These are phyloP conservation scores for Liasis olivaceus DNA, from an alignment of 2,797 vertebrate species.

Conservation along the genomic window DNA sequence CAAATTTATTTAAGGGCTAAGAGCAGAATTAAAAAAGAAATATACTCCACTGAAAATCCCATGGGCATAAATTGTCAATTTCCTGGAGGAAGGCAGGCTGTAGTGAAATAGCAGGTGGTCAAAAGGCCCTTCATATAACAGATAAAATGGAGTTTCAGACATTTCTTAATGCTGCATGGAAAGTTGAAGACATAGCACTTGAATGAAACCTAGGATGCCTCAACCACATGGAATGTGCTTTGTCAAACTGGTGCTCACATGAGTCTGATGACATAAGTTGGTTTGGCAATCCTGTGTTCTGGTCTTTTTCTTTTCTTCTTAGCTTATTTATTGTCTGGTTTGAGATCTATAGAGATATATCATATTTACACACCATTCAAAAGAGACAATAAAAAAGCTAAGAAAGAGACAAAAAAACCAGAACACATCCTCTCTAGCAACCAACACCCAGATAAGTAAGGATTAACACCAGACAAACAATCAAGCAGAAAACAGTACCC, in stretches of 20 bases:
- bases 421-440: no score
- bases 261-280: background rate
- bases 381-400: no score
- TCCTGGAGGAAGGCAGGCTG: background rate
- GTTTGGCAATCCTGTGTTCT: background rate
- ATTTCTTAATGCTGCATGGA: background rate
- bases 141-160: background rate
- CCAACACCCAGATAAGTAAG: no score
- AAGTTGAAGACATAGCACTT: background rate
- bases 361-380: no score
- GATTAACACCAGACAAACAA: no score
- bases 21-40: background rate
- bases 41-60: background rate
- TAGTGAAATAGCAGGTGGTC: background rate
- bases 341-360: no score
- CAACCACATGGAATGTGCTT: background rate
- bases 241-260: background rate
- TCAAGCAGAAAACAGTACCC: no score
- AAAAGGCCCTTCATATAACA: background rate
- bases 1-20: background rate
- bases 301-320: no score
- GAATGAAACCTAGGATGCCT: background rate
- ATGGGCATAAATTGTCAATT: background rate
- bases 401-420: no score
- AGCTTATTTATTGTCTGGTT: no score